These are phyloP conservation scores for Fukomys damarensis DNA, from an alignment of 2,113 vertebrate species.

Conservation along the genomic window DNA sequence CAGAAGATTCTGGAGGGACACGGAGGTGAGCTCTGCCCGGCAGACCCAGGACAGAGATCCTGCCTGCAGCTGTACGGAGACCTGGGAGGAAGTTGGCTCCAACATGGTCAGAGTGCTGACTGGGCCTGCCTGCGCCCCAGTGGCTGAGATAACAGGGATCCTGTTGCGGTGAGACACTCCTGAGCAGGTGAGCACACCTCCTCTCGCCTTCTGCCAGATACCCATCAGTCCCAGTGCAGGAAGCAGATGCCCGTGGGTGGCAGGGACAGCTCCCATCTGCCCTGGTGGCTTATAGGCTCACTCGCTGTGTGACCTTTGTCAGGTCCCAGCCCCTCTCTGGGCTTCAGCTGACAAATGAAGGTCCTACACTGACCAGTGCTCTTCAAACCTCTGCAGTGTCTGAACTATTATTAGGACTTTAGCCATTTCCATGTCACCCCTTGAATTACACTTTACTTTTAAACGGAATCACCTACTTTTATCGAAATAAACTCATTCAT, in stretches of 20 bases:
- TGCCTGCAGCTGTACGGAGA: background rate
- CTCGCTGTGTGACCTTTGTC: background rate
- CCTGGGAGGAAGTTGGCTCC: background rate
- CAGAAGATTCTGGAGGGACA: constrained; percentile 15
- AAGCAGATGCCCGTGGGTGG: background rate
- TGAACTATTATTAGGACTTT: background rate
- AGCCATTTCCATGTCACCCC: background rate
- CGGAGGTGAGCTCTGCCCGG: background rate
- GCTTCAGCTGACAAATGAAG: background rate
- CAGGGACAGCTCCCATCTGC: background rate
- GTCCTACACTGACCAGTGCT: background rate
- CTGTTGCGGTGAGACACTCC: background rate
- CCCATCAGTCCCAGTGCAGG: background rate
- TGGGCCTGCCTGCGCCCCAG: background rate
- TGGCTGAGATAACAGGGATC: background rate
- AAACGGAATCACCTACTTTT: constrained; percentile 28
- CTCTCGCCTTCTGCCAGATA: background rate
- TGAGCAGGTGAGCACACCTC: background rate
- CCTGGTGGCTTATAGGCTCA: background rate
- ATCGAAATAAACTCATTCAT: constrained; percentile 43
- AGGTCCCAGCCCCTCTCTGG: background rate
- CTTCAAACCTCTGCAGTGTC: background rate
- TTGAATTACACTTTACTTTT: background rate
- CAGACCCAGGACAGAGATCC: background rate
- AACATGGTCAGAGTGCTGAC: background rate